These are phyloP conservation scores for Diarsia dahlii DNA, from an alignment of 2,888 invertebrate species.

Conservation along the genomic window DNA sequence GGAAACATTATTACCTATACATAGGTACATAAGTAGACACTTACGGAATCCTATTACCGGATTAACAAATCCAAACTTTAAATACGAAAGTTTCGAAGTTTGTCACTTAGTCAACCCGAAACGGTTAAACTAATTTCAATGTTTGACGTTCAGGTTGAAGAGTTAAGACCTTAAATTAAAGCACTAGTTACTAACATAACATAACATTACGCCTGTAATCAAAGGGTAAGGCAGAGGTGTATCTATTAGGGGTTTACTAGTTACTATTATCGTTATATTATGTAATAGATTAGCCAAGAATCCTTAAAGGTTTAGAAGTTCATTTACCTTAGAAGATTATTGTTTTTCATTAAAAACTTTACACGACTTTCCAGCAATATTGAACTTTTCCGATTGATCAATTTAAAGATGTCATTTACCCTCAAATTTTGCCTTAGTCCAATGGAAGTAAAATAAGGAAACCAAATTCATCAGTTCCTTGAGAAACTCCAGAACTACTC, in stretches of 20 bases:
- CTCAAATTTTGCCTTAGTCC: background rate
- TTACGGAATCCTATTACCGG: background rate
- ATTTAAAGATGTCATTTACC: background rate
- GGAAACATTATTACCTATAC: background rate
- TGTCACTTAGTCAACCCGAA: background rate
- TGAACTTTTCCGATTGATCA: background rate
- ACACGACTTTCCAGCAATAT: background rate
- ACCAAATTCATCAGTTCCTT: constrained; percentile 29
- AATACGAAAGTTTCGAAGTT: background rate
- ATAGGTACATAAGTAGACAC: background rate
- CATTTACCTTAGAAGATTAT: background rate
- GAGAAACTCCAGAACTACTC: constrained; percentile 35
- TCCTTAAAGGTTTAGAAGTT: too few relatives aligned
- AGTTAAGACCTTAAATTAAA: background rate
- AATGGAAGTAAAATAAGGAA: constrained; percentile 1
- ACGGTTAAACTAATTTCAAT: background rate
- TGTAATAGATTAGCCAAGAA: background rate
- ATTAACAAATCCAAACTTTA: background rate
- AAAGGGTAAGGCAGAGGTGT: too few relatives aligned
- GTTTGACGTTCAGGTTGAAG: background rate
- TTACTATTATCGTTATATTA: background rate
- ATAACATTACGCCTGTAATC: too few relatives aligned
- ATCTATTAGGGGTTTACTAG: background rate
- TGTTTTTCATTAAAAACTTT: background rate
- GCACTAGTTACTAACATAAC: too few relatives aligned